Conservation (phyloP, 2,113 vertebrate genomes). For the Puma concolor region DNA sequence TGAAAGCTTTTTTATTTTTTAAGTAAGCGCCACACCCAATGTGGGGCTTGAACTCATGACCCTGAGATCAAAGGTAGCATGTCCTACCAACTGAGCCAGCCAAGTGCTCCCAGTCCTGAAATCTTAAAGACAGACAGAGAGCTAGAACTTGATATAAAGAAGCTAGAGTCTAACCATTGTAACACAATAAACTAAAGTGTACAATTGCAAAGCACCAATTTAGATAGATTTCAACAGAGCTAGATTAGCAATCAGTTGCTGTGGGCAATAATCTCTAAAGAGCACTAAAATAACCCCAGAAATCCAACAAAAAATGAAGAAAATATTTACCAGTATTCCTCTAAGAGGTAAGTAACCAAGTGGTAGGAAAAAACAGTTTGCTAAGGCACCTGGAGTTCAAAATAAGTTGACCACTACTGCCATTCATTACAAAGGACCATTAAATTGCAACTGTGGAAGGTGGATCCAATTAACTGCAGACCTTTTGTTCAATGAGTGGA, state of each 20-base stretch:
- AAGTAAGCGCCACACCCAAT: neutral
- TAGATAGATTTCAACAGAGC: neutral
- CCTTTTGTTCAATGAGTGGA: neutral
- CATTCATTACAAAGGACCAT: neutral
- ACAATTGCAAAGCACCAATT: neutral
- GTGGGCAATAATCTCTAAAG: neutral
- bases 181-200: neutral
- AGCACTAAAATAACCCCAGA: neutral
- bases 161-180: neutral
- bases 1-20: neutral
- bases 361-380: neutral
- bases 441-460: neutral
- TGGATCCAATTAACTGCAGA: neutral
- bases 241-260: neutral
- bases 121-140: neutral
- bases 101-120: neutral
- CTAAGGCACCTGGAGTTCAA: neutral
- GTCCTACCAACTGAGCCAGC: neutral
- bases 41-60: neutral
- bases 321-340: constrained; percentile 5
- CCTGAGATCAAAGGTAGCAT: neutral
- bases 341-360: neutral
- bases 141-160: neutral
- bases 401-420: neutral
- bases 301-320: neutral